phyloP scores from a whole-genome alignment of 2,888 invertebrate species.

The Gordius sp. region DNA sequence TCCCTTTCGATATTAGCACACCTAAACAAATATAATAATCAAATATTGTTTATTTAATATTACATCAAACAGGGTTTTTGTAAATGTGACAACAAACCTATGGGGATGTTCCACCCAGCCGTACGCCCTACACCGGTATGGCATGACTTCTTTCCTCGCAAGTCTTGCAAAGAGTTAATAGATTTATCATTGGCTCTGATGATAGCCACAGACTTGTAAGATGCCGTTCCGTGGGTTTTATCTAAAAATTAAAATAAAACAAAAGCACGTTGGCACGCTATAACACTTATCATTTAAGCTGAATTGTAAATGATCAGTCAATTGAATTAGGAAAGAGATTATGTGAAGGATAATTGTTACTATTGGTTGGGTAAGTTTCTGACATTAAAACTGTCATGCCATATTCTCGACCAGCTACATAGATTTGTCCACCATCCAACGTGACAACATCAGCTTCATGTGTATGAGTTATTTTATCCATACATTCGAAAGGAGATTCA shows the following conservation, averaged over 20 bases:
- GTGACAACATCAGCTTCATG: background rate
- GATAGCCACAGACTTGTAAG: conserved; percentile 6
- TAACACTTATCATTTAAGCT: too few species aligned
- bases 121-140: conserved; percentile 7
- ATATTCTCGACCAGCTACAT: background rate
- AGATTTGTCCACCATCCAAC: background rate
- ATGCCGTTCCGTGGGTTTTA: too few species aligned
- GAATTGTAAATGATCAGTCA: too few species aligned
- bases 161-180: background rate
- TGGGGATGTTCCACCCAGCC: conserved; percentile 10
- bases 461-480: background rate
- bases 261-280: too few species aligned
- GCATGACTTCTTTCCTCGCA: background rate
- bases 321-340: too few species aligned
- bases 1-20: background rate
- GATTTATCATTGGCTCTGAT: background rate
- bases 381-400: background rate
- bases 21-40: conserved; percentile 6
- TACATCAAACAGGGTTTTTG: too few species aligned
- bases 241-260: too few species aligned
- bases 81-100: too few species aligned
- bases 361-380: background rate
- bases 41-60: too few species aligned
- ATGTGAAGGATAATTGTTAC: too few species aligned
- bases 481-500: background rate